Base-by-base conservation (phyloP, 2,888 invertebrate species). In the Ganaspis brasiliensis region DNA sequence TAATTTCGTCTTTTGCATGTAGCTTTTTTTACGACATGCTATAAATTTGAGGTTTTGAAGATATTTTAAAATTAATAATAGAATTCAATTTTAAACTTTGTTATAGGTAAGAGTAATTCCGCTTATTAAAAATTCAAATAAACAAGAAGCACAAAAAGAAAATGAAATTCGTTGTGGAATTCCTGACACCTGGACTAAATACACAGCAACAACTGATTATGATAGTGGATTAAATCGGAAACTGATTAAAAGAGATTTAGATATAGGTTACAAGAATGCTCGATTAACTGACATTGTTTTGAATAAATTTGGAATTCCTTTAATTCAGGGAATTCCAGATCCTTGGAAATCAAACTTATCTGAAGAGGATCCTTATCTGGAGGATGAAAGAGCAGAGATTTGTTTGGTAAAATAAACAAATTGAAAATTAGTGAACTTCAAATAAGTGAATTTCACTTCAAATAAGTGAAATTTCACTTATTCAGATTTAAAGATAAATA, bases 321-420 rank as follows among this genome's bases (percentile, higher is more conserved):
- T 85, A 19, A 75, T 80, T 1, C 87, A 87, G 71, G 87, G 87
- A n/a, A 87, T 87, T 59, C 87, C 87, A 1, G 85, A 87, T 78
- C 86, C 86, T 52, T 86, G 86, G 86, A 86, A 76, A 72, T 14
- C 52, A 40, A 61, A 35, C n/a, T 57, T 61, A 2, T 59, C 21
- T 40, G 67, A 55, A 52, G 14, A 52, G 12, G 1, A 52, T 19
- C 21, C 14, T 12, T 26, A 26, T 26, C 19, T 12, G n/a, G 16
- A 24, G 8, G 52, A 71, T 2, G 14, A 63, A 63, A 21, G 21
- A 63, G 24, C 14, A 21, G 61, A 61, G 10, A 40, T 63, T 63
- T 63, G 63, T 63, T 63, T 63, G 63, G 63, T 63, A 63, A 63
- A 63, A n/a, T n/a, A n/a, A n/a, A n/a, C n/a, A n/a, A n/a, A n/a